These are phyloP conservation scores for Spheniscus mendiculus DNA, from an alignment of 2,113 vertebrate genomes.

Conservation along the genomic window DNA sequence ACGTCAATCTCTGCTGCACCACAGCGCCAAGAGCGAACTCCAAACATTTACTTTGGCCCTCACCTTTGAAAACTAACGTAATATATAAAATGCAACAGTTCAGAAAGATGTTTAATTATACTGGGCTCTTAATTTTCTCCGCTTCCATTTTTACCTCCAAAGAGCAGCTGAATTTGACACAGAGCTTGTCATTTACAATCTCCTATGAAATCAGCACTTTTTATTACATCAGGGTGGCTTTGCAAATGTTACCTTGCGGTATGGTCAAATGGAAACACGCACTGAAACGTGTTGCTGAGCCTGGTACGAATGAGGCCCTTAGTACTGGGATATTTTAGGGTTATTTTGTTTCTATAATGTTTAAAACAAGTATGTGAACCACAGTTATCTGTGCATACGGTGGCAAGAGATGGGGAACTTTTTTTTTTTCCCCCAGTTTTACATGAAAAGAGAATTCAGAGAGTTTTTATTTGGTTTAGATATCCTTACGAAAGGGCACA, in stretches of 20 bases:
- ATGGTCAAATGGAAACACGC: background rate
- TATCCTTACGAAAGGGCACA: background rate
- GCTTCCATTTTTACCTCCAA: slow-evolving; percentile 27
- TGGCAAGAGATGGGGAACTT: background rate
- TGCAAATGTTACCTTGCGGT: background rate
- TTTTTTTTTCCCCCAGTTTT: background rate
- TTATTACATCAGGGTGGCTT: background rate
- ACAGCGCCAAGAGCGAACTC: background rate
- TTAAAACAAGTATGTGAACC: background rate
- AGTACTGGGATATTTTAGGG: background rate
- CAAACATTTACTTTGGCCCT: slow-evolving; percentile 59
- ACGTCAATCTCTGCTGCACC: background rate
- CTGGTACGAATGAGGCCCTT: background rate
- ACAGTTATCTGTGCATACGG: accelerated
- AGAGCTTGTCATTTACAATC: slow-evolving; percentile 6
- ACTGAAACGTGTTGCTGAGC: background rate
- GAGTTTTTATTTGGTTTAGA: background rate
- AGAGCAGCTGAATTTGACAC: background rate
- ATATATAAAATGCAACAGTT: slow-evolving; percentile 24
- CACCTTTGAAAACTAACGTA: slow-evolving; percentile 38
- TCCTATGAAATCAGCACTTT: slow-evolving; percentile 25
- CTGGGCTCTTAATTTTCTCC: background rate
- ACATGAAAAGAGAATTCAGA: background rate
- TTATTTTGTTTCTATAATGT: background rate
- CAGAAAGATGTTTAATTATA: slow-evolving; percentile 33